Base-by-base conservation (phyloP, 2,888 invertebrate species). In the Ephialtes manifestator region DNA sequence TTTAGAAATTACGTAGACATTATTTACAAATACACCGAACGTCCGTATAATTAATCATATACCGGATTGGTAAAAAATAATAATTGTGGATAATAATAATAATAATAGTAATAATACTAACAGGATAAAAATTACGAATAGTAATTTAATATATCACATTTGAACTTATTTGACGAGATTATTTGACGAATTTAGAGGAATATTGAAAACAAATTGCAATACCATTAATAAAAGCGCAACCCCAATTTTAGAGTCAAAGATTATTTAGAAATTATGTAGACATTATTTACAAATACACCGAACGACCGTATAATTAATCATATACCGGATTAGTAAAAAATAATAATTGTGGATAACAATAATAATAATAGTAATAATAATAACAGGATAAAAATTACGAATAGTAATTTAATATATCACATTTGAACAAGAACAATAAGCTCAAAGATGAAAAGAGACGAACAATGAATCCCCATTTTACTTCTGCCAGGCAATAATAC, bases 101-200 rank as follows among this genome's bases (percentile, higher is more conserved):
- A n/a, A 13, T 15, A 46, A 46, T n/a, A n/a, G n/a, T 55, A 55
- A 55, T 10, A 24, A 55, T 15, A 48, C 2, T 15, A n/a, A 24
- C 24, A 24, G 1, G 24, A 24, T 24, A 24, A 24, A 24, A 24
- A 24, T 24, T 2, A 24, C 24, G 24, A 24, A n/a, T n/a, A n/a
- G n/a, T n/a, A n/a, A n/a, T n/a, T n/a, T n/a, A n/a, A n/a, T n/a
- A n/a, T n/a, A n/a, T n/a, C n/a, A n/a, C n/a, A n/a, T n/a, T n/a
- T n/a, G n/a, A n/a, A n/a, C n/a, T n/a, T n/a, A n/a, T n/a, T n/a
- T n/a, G n/a, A n/a, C n/a, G n/a, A 43, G 70, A 75, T 83, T 65
- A 75, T 79, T 84, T 46, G 74, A 83, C 74, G 53, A 63, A 84
- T 75, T 76, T 15, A 39, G 20, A 5, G 1, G 7, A 20, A 39